Conservation (phyloP, 1,140 invertebrate genomes). For the Adelges cooleyi region DNA sequence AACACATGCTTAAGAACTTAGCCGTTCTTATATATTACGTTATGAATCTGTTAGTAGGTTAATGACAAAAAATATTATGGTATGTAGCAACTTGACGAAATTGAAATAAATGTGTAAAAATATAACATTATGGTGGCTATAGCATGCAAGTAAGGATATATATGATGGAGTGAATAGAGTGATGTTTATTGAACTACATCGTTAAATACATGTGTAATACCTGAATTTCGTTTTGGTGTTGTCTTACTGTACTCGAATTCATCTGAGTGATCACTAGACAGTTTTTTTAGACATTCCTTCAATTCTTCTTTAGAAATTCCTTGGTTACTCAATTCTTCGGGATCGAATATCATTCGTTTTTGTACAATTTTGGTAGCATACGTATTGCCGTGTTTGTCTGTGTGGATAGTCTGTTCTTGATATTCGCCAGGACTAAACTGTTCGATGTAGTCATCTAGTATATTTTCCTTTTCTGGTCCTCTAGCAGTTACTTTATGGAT, state of each 20-base stretch:
- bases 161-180: no score
- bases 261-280: slow-evolving; percentile 7
- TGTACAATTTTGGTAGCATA: slow-evolving; percentile 43
- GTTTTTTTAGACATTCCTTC: slow-evolving; percentile 33
- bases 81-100: no score
- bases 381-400: slow-evolving; percentile 43
- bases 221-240: slow-evolving; percentile 5
- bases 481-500: slow-evolving; percentile 45
- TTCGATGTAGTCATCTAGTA: slow-evolving; percentile 42
- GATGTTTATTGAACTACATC: no score
- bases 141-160: no score
- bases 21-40: no score
- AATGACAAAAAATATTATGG: no score
- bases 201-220: no score
- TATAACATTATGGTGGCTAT: no score
- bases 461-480: slow-evolving; percentile 42
- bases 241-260: slow-evolving; percentile 6
- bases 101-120: no score
- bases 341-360: slow-evolving; percentile 40
- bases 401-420: slow-evolving; percentile 40
- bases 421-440: slow-evolving; percentile 44
- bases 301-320: slow-evolving; percentile 32
- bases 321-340: slow-evolving; percentile 33
- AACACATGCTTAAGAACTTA: no score
- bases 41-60: no score